Base-by-base conservation (phyloP, 2,113 vertebrate genomes). In the Chlamydotis undulata region DNA sequence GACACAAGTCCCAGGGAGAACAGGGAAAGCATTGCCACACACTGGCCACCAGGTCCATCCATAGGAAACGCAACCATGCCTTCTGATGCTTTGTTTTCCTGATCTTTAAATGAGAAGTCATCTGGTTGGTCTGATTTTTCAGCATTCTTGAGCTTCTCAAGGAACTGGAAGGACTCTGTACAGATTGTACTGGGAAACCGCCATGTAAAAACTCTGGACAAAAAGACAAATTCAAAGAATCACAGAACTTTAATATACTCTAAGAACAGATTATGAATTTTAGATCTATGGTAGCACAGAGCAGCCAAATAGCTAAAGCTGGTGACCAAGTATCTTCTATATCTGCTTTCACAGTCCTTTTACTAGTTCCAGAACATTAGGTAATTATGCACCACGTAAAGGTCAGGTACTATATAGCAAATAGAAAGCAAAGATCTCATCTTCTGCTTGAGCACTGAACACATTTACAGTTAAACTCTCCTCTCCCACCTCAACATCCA, bases 11-110 rank as follows among this genome's bases (percentile, higher is more conserved):
- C 99, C 91, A 99, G 96, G 43, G 98, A 98, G 94, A 99, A 98
- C 3, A 99, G 98, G 63, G 98, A 98, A 39, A 99, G 98, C 37
- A 98, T 95, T 0, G 98, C 98, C 9, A 97, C 96, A 7, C 99
- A 99, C 41, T 98, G 96, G n/a, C 99, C 99, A 18, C 99, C 99
- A 2, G 98, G 98, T 50, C 98, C 97, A 10, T 99, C 99, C 97
- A 99, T 83, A 25, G 98, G 97, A 90, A 99, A 99, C 1, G 83
- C 53, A 85, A 99, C 83, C 98, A 98, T 98, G 77, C 96, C 98
- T 18, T 88, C 76, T 8, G 96, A 22, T 9, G 95, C 61, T 25
- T 95, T 56, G 11, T 90, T 94, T 26, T 98, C 98, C 7, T 98
- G 94, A 57, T 98, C 98, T 69, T 98, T 98, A 97, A 99, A 98